Evolutionary conservation across 1,140 invertebrate genomes (phyloP), one percentile per base, ranked within the genome.

Genomic region (Branchinecta lynchi): DNA sequence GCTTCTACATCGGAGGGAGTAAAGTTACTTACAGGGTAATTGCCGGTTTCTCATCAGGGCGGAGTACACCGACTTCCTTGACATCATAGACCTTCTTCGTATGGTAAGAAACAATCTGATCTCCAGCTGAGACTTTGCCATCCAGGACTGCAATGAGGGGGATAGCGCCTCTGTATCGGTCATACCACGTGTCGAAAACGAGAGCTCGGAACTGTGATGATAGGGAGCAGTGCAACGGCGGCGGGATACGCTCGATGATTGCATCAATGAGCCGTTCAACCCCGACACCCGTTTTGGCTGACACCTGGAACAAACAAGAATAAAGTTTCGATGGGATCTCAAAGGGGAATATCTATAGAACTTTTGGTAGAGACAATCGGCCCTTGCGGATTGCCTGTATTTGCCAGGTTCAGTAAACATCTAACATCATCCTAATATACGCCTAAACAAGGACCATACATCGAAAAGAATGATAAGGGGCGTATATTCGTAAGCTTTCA

Each of bases 141-240:
- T 92, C 86, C 66, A 87, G 80, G 9, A 95, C 80, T 75, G 87
- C 89, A 51, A 96, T 82, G 67, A 94, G 81, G 71, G 86, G 85
- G 71, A 97, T 81, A 0, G 88, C 86, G 8, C 96, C 96, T 78
- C 86, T 85, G 77, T 89, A 93, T 72, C 85, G 86, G 76, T 96
- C 89, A 80, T 87, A 96, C 89, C 92, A 96, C 66, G 90, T 93
- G 77, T 99, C 96, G 81, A 97, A 96, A 65, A 97, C 79, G 20
- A 97, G 78, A 0, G 88, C 90, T 77, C 85, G 85, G 65, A 96
- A 86, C 21, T 86, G 82, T 32, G 81, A 81, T 8, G 84, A 75
- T 71, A 81, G 77, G 69, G 82, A 73, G 7, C 84, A 76, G 69
- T 74, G 77, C 10, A 21, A 70, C 7, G 94, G 94, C 45, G 86